Evolutionary conservation across 2,888 invertebrate species (phyloP).

Genomic region (Drosophila pseudotakahashii): DNA sequence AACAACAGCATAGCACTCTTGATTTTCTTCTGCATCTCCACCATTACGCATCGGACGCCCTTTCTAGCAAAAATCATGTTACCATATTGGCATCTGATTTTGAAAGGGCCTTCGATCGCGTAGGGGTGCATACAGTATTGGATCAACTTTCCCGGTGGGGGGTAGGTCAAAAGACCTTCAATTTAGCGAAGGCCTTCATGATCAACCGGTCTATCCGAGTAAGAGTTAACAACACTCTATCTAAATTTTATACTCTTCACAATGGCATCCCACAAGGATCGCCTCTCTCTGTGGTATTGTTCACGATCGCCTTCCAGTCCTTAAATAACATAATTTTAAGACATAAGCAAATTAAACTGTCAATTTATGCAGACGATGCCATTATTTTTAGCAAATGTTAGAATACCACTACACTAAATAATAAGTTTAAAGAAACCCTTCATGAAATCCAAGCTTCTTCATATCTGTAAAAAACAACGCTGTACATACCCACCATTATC

Average conservation of each 20-base stretch:
- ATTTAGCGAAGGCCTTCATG: not conserved
- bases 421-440: not conserved
- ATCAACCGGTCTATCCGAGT: not conserved
- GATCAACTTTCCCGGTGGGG: not conserved
- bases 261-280: too few species aligned
- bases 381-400: not conserved
- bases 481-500: not conserved
- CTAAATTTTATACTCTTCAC: not conserved
- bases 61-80: slow-evolving; percentile 1
- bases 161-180: not conserved
- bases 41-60: not conserved
- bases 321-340: too few species aligned
- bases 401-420: not conserved
- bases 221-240: not conserved
- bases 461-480: too few species aligned
- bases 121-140: slow-evolving; percentile 1
- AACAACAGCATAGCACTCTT: slow-evolving; percentile 1
- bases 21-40: not conserved
- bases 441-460: not conserved
- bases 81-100: slow-evolving; percentile 1
- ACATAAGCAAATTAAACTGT: not conserved
- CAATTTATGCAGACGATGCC: slow-evolving; percentile 1
- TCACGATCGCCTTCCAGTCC: too few species aligned
- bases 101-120: not conserved
- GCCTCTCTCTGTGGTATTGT: too few species aligned